Percentiles rank a stretch among this genome's conserved stretches.
phyloP scores from a whole-genome alignment of 1,140 invertebrate genomes.

The Penaeus japonicus region DNA sequence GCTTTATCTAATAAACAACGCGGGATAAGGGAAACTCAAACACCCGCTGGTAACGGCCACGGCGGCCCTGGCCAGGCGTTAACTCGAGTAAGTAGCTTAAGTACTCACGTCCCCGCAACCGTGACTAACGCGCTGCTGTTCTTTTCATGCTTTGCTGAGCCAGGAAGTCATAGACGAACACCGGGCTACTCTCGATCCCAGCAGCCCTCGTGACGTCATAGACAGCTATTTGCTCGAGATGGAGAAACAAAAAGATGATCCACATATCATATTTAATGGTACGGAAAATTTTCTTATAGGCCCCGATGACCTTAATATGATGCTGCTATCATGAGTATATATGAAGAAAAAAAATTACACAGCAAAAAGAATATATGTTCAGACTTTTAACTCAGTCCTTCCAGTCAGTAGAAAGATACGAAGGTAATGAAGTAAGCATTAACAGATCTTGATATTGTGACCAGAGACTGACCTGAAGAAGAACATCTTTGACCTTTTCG shows the following conservation, averaged over 20 bases:
- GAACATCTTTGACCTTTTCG: conserved; percentile 53
- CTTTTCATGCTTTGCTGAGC: background rate
- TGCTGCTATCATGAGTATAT: background rate
- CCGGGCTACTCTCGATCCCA: background rate
- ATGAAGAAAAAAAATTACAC: background rate
- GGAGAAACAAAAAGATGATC: background rate
- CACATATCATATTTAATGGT: background rate
- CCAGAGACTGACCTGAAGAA: conserved; percentile 24
- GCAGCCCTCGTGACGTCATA: conserved; percentile 22
- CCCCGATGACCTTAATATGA: too few relatives aligned
- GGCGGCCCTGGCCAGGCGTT: too few relatives aligned
- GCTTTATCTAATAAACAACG: too few relatives aligned
- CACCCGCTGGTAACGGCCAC: too few relatives aligned
- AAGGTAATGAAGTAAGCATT: background rate
- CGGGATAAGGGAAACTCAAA: too few relatives aligned
- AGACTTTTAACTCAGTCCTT: background rate
- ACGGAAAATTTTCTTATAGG: background rate
- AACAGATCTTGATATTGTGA: background rate
- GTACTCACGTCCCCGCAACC: background rate
- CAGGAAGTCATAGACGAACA: background rate
- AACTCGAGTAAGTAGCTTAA: background rate
- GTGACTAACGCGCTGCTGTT: background rate
- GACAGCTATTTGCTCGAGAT: conserved; percentile 2
- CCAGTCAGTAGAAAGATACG: background rate
- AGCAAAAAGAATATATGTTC: too few relatives aligned